Evolutionary conservation across 2,113 vertebrate genomes (phyloP).

Genomic region (Gavialis gangeticus): DNA sequence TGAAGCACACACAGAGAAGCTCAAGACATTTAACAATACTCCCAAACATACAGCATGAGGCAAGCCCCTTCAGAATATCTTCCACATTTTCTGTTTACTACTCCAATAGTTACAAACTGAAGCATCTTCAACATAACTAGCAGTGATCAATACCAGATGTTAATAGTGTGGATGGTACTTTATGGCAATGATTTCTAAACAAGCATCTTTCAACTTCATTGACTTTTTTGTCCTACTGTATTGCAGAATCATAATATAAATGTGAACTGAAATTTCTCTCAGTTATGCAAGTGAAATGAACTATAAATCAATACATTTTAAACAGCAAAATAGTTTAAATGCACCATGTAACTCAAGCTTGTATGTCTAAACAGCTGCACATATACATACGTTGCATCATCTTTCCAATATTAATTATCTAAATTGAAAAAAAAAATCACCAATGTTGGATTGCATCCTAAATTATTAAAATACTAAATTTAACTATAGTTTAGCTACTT

Average conservation of each 20-base stretch:
- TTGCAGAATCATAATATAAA: neutral
- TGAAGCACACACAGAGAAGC: neutral
- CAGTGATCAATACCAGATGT: constrained; percentile 17
- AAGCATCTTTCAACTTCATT: neutral
- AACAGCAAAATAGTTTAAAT: neutral
- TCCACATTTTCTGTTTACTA: neutral
- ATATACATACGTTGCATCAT: constrained; percentile 3
- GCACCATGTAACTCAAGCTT: neutral
- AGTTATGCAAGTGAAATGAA: accelerated
- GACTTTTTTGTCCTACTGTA: neutral
- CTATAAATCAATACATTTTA: neutral
- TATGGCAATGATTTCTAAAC: neutral
- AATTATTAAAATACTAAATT: neutral
- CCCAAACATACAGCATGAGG: neutral
- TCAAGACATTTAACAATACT: neutral
- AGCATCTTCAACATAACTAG: neutral
- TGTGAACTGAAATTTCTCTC: neutral
- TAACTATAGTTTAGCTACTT: too few species aligned
- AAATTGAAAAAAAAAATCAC: neutral
- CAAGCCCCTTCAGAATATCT: neutral
- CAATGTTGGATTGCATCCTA: neutral
- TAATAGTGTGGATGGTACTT: neutral
- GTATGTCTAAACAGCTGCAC: neutral
- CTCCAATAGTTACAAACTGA: neutral
- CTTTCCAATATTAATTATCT: neutral